Evolutionary conservation across 2,888 invertebrate genomes (phyloP), one percentile per base, ranked within the genome.

Genomic region (Meteorus cinctellus): DNA sequence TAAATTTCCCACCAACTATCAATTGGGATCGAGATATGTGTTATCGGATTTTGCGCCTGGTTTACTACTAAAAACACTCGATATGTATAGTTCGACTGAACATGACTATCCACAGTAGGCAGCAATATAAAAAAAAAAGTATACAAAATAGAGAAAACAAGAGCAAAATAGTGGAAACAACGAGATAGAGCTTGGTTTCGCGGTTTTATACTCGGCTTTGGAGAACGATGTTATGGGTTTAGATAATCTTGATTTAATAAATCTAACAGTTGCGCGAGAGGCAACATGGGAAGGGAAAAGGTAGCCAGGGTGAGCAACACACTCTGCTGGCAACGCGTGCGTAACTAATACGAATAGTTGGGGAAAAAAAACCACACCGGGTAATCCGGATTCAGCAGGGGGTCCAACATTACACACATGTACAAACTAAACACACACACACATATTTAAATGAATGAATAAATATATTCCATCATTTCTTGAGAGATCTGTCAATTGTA

Each of bases 201-300:
- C 82, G 87, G 86, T 86, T 87, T 86, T 86, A 86, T 85, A 85
- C 85, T 85, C 83, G 86, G 87, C 86, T 87, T 86, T 85, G 84
- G 84, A 85, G 86, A 84, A 86, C 86, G 86, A 87, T 86, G 85
- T 86, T 85, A 86, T 85, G 85, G 86, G 86, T 85, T 88, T 87
- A 86, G 88, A 89, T 89, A 89, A 89, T 89, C 89, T 89, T 86
- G 89, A 89, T 89, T 89, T 89, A 89, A 89, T 89, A 89, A 89
- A 89, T 89, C 89, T 88, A 89, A 89, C 89, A 89, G 88, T 89
- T 89, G 89, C 84, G 87, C 86, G 55, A 55, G 55, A 55, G 55
- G 19, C 55, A 55, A 55, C 48, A 55, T 68, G 72, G 63, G 65
- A 74, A 51, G 51, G 24, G 65, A 31, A 48, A 72, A 70, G 66